A percentile compares a stretch with the other conserved stretches of the same genome.
Evolutionary conservation across 2,888 invertebrate genomes (phyloP).

Genomic region (Synergus japonicus): DNA sequence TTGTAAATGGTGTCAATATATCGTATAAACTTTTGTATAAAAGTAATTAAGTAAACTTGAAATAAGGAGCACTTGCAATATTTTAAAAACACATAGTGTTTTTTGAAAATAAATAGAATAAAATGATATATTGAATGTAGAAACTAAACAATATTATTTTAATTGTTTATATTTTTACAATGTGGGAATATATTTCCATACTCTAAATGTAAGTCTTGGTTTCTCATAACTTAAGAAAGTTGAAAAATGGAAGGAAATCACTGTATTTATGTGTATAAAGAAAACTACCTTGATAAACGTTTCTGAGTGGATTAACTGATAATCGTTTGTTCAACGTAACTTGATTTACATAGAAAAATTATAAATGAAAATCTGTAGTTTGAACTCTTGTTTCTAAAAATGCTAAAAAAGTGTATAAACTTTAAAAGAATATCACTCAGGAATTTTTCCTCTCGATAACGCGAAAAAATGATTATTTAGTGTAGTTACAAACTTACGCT

Average conservation of each 20-base stretch:
- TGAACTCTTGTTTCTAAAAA: constrained; percentile 29
- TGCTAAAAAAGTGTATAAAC: neutral
- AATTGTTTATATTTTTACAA: no score
- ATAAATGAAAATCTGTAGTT: constrained; percentile 3
- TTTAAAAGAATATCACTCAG: constrained; percentile 24
- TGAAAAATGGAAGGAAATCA: neutral
- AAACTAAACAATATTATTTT: no score
- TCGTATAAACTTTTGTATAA: neutral
- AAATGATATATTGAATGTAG: no score
- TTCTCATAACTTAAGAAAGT: neutral
- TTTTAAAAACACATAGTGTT: neutral
- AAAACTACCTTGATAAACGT: constrained; percentile 20
- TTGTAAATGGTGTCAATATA: constrained; percentile 19
- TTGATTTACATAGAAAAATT: neutral
- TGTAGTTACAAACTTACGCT: constrained; percentile 54
- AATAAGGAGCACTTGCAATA: neutral
- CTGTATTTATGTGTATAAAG: constrained; percentile 16
- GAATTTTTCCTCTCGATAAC: neutral
- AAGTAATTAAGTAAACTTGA: neutral
- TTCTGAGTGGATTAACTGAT: constrained; percentile 4
- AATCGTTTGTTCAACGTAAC: neutral
- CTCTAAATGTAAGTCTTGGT: neutral
- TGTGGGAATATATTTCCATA: neutral
- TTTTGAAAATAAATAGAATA: neutral
- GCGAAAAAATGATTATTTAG: constrained; percentile 46